A percentile compares a stretch with the other conserved stretches of the same genome.
These are phyloP conservation scores for Morone saxatilis DNA, from an alignment of 2,113 vertebrate species.

Conservation along the genomic window DNA sequence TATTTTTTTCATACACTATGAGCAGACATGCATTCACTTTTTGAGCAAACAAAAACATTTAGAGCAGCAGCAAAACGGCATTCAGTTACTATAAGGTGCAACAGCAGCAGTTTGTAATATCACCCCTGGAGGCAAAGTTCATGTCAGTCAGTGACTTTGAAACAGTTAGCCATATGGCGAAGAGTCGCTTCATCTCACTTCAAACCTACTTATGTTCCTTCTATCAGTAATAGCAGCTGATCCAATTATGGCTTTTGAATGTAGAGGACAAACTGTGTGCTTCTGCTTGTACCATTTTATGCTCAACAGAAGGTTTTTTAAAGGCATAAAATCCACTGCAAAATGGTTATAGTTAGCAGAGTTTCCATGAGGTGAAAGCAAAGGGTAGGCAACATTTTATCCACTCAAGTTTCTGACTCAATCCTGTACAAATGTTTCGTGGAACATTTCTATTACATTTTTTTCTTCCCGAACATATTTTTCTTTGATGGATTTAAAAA, in stretches of 20 bases:
- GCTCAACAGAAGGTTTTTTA: neutral
- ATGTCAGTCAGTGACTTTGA: neutral
- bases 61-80: conserved; percentile 42
- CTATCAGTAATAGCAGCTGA: neutral
- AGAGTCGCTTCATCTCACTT: conserved; percentile 20
- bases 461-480: neutral
- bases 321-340: conserved; percentile 17
- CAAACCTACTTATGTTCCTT: neutral
- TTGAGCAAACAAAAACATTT: conserved; percentile 14
- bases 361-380: neutral
- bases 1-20: neutral
- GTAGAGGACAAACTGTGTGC: neutral
- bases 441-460: neutral
- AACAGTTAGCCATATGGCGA: conserved; percentile 7
- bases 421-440: neutral
- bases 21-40: conserved; percentile 4
- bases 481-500: neutral
- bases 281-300: neutral
- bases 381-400: neutral
- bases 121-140: conserved; percentile 1
- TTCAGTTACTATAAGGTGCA: conserved; percentile 37
- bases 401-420: neutral
- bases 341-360: neutral
- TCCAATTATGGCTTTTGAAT: conserved; percentile 44
- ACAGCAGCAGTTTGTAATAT: conserved; percentile 17